Evolutionary conservation across 92 coral and sea anemone species (phyloP).

Genomic region (Montipora capitata): DNA sequence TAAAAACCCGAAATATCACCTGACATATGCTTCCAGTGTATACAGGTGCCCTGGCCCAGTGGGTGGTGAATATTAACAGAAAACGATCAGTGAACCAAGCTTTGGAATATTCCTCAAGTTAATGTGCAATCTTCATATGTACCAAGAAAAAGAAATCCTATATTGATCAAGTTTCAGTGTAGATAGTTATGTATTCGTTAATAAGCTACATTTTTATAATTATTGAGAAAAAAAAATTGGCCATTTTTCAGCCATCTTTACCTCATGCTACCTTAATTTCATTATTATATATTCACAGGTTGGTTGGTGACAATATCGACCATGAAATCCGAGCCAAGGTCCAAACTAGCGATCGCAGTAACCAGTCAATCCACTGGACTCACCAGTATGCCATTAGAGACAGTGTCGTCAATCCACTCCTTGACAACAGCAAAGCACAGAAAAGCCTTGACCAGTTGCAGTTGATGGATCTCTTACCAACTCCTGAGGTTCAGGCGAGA

Average conservation of each 20-base stretch:
- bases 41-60: background rate
- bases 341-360: slow-evolving; percentile 56
- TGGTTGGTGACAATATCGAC: slow-evolving; percentile 77
- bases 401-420: background rate
- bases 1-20: background rate
- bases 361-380: slow-evolving; percentile 74
- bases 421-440: background rate
- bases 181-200: background rate
- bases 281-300: slow-evolving; percentile 29
- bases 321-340: slow-evolving; percentile 64
- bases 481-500: slow-evolving; percentile 41
- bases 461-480: slow-evolving; percentile 66
- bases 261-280: background rate
- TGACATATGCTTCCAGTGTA: background rate
- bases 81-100: background rate
- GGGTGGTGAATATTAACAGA: background rate
- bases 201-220: background rate
- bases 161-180: background rate
- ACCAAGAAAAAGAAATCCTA: background rate
- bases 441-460: slow-evolving; percentile 36
- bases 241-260: slow-evolving; percentile 5
- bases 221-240: background rate
- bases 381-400: slow-evolving; percentile 61
- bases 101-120: background rate
- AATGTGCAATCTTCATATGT: background rate